Base-by-base conservation (phyloP, 2,888 invertebrate species). In the Selenia dentaria region DNA sequence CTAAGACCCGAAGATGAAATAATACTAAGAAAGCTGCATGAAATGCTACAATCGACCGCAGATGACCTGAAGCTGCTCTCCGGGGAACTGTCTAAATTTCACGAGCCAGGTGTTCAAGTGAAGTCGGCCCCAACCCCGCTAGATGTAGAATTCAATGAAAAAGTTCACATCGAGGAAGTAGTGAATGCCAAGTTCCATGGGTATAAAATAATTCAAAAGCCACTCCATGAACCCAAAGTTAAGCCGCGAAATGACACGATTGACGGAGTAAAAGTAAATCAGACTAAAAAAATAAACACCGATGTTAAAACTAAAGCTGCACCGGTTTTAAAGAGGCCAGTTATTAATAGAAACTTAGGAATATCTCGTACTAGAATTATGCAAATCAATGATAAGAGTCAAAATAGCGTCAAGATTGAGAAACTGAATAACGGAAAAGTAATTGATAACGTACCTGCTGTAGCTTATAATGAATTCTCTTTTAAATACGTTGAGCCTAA, bases 141-240 rank as follows among this genome's bases (percentile, higher is more conserved):
- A 42, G 91, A 91, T 43, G 83, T 90, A 42, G 81, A 89, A 42
- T 91, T 89, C 59, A 91, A 91, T 53, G 83, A 89, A 65, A 86
- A 84, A 69, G 73, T 87, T 48, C 86, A 88, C 58, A 85, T 91
- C 34, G 83, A 89, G 62, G 83, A 91, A 76, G 62, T 90, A 16
- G 91, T 91, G 3, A 83, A 83, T 55, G 91, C 90, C n/a, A 91
- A 89, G 73, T 86, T 91, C 59, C 78, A 85, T 59, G 85, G 87
- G 16, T 68, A 82, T 62, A 83, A 84, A 76, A 72, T 87, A 33
- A 53, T 79, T 53, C 74, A 82, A 50, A 73, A 67, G 51, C 33
- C 61, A 31, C 36, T 51, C 41, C 48, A 50, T 31, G 43, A 52
- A 37, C 57, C 63, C 45, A 54, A 56, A 36, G 25, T 47, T 36